Conservation (phyloP, 2,113 vertebrate species). For the Bubalus kerabau region DNA sequence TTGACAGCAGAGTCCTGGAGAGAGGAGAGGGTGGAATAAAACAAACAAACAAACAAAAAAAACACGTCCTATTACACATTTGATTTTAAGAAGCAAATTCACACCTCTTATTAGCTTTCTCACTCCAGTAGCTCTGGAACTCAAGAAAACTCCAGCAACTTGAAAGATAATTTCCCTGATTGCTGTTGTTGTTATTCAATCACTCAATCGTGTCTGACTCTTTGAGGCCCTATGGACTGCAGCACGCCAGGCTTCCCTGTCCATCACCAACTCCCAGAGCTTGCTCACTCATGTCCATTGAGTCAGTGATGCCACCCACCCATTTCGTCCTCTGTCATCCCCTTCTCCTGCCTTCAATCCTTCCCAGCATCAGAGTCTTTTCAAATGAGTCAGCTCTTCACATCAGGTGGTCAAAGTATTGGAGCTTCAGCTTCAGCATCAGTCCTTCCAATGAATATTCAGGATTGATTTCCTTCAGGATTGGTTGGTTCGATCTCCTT, state of each 20-base stretch:
- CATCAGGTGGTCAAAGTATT: neutral
- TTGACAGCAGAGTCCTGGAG: neutral
- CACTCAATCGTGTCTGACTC: neutral
- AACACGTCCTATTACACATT: neutral
- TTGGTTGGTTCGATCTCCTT: neutral
- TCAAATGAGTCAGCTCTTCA: neutral
- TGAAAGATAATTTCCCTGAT: neutral
- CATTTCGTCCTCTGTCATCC: neutral
- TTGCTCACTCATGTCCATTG: neutral
- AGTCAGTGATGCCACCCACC: neutral
- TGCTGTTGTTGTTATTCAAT: neutral
- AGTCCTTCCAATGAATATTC: neutral
- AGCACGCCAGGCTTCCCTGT: neutral
- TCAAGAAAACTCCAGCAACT: neutral
- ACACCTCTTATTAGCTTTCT: neutral
- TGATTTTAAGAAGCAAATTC: conserved; percentile 18
- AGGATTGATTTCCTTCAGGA: neutral
- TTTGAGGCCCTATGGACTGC: neutral
- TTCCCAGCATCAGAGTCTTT: neutral
- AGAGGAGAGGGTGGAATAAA: neutral
- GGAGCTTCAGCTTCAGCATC: neutral
- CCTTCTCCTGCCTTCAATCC: neutral
- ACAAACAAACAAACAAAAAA: neutral
- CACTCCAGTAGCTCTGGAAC: neutral
- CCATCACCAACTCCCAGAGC: neutral